Evolutionary conservation across 1,140 invertebrate species (phyloP).

Genomic region (Halictus rubicundus): DNA sequence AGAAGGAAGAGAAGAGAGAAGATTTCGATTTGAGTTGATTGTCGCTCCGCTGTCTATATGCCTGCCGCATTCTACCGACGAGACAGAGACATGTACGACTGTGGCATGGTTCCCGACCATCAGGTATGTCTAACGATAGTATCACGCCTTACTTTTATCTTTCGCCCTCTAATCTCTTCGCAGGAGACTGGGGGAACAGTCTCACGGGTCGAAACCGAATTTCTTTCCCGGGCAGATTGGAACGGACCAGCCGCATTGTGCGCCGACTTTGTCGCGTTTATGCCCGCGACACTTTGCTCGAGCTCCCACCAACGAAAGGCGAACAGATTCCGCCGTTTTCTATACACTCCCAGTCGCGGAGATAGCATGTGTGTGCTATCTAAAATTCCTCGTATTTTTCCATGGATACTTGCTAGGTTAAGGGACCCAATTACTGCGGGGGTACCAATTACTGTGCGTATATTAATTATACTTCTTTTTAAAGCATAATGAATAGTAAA

Average conservation of each 20-base stretch:
- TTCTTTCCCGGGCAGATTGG: not conserved
- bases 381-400: too few relatives aligned
- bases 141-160: constrained; percentile 4
- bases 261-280: not conserved
- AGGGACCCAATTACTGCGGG: too few relatives aligned
- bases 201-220: not conserved
- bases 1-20: constrained; percentile 3
- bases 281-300: too few relatives aligned
- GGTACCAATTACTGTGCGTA: too few relatives aligned
- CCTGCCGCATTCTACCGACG: constrained; percentile 62
- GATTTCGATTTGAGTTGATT: constrained; percentile 13
- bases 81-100: constrained; percentile 75
- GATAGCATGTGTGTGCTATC: too few relatives aligned
- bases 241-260: not conserved
- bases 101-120: constrained; percentile 75
- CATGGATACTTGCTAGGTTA: too few relatives aligned
- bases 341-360: too few relatives aligned
- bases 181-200: not conserved
- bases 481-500: too few relatives aligned
- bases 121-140: constrained; percentile 70
- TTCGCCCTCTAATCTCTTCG: not conserved
- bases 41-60: constrained; percentile 50
- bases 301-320: too few relatives aligned
- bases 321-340: too few relatives aligned
- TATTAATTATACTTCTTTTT: too few relatives aligned